A percentile compares a stretch with the other conserved stretches of the same genome.
phyloP scores from a whole-genome alignment of 2,888 invertebrate genomes.

The Buathra laborator region DNA sequence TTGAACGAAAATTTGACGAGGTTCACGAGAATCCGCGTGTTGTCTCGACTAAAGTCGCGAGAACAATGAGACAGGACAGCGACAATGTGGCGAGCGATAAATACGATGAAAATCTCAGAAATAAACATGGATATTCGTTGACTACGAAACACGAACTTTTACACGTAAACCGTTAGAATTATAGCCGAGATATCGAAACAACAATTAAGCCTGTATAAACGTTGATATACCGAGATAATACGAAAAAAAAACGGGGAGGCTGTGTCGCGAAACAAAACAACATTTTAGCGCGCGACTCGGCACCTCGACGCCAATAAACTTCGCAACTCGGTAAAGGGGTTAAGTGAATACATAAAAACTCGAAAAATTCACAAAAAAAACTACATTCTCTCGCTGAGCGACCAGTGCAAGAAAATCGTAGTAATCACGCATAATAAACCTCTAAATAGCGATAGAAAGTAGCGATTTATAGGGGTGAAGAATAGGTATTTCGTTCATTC shows the following conservation, averaged over 20 bases:
- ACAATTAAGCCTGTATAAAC: too few species aligned
- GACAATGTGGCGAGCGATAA: neutral
- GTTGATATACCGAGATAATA: neutral
- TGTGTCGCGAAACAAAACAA: neutral
- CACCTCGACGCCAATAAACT: conserved; percentile 7
- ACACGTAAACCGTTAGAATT: neutral
- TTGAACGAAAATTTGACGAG: neutral
- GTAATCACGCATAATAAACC: neutral
- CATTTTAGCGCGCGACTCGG: conserved; percentile 30
- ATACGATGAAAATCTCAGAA: neutral
- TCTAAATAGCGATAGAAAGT: neutral
- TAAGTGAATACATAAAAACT: neutral
- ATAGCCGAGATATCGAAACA: too few species aligned
- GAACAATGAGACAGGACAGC: neutral
- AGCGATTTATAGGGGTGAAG: neutral
- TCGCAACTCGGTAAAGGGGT: neutral
- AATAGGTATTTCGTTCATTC: neutral
- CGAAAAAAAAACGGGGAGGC: neutral
- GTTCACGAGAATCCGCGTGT: neutral
- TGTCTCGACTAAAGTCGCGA: neutral
- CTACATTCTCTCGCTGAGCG: neutral
- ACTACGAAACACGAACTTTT: neutral
- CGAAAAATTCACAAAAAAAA: neutral
- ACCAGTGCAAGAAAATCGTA: neutral
- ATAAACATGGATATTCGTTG: neutral